Evolutionary conservation across 2,113 vertebrate species (phyloP), one percentile per base, ranked within the genome.

Genomic region (Limanda limanda): DNA sequence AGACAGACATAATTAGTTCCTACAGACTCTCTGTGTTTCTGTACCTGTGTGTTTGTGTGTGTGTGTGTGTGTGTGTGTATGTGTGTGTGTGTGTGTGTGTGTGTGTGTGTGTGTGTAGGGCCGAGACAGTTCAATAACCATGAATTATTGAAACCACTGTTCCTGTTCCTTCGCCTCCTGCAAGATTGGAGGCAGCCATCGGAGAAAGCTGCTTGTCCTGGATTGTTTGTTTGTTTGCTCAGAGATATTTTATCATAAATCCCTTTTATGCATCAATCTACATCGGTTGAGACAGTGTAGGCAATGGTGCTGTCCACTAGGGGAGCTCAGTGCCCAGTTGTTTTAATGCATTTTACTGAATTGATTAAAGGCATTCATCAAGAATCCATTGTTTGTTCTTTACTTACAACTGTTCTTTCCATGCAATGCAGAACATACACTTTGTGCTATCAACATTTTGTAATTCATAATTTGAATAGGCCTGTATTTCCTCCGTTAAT

Each of bases 131-230:
- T 89, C 89, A 85, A 82, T 89, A 82, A 52, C 71, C 52, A 85
- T 93, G 79, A 90, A 91, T 92, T 90, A 90, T 92, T 93, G 54
- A 93, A 83, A 54, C 65, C 84, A 54, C 76, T 88, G 83, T 84
- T 81, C 79, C 68, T 25, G 55, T 83, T 82, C 55, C 59, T 68
- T 79, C 55, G 8, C 14, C 68, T 67, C n/a, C 68, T 68, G 73
- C 48, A 60, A 60, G 42, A 69, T 21, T 37, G 59, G 68, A 73
- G 55, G 23, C 62, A 15, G 37, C 45, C 60, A 0, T 23, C 62
- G 52, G 68, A 74, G 54, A 40, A 68, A 23, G 57, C 7, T 20
- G 42, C 15, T 24, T 23, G 17, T 64, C 56, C 8, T 71, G 37
- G 27, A 2, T 17, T 21, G 62, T 37, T 58, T 51, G 4, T 48